A percentile compares a stretch with the other conserved stretches of the same genome.
phyloP scores from a whole-genome alignment of 2,113 vertebrate genomes.

The Loxodonta africana region DNA sequence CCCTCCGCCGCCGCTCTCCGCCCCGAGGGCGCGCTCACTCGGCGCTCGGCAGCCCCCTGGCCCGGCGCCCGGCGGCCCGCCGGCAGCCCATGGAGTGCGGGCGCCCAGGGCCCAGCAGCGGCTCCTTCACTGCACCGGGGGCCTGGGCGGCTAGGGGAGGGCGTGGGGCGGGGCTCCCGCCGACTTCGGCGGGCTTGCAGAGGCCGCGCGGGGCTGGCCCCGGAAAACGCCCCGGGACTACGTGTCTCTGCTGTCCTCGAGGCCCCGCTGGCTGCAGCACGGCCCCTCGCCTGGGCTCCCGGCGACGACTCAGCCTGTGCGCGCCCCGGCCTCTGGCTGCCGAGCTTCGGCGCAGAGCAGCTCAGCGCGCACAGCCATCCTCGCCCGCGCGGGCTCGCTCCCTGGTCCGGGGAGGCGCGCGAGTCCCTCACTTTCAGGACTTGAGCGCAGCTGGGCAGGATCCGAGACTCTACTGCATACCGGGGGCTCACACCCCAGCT shows the following conservation, averaged over 20 bases:
- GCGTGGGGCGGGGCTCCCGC: background rate
- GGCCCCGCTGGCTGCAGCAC: background rate
- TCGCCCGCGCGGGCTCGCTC: background rate
- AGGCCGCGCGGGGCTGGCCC: background rate
- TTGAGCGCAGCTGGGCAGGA: background rate
- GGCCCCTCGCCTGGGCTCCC: background rate
- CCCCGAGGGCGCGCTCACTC: slow-evolving; percentile 81
- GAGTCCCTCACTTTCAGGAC: background rate
- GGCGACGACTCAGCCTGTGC: slow-evolving; percentile 48
- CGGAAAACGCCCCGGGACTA: background rate
- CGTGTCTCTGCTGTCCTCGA: background rate
- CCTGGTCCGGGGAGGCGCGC: background rate
- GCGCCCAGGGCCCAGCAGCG: background rate
- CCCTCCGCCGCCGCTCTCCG: slow-evolving; percentile 45
- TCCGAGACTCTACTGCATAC: background rate
- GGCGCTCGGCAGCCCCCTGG: background rate
- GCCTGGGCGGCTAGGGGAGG: background rate
- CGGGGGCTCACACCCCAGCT: background rate
- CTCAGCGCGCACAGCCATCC: slow-evolving; percentile 56
- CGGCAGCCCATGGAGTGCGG: background rate
- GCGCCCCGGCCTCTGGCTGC: background rate
- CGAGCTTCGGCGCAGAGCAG: background rate
- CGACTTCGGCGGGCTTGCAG: background rate
- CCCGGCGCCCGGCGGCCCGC: background rate
- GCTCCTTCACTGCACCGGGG: background rate